These are phyloP conservation scores for Nesometra sesokonis DNA, from an alignment of 35 echinoderm and acorn worm species.

Conservation along the genomic window DNA sequence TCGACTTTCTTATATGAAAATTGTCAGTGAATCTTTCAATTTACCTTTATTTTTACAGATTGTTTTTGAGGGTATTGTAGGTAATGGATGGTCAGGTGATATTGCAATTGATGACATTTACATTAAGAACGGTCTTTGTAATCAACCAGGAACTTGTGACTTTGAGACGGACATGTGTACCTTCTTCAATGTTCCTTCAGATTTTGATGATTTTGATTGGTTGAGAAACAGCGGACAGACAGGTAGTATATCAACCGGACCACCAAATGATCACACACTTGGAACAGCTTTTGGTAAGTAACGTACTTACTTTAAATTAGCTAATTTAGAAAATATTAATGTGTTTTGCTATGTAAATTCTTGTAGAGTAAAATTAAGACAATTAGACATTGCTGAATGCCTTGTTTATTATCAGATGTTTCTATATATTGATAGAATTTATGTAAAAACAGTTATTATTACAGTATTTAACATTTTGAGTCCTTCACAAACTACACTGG, in stretches of 20 bases:
- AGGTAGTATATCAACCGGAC: constrained; percentile 25
- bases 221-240: constrained; percentile 12
- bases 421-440: too few species aligned
- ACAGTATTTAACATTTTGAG: too few species aligned
- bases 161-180: constrained; percentile 81
- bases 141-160: constrained; percentile 35
- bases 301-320: too few species aligned
- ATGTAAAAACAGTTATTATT: too few species aligned
- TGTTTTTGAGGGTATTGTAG: constrained; percentile 29
- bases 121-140: constrained; percentile 19
- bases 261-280: constrained; percentile 58
- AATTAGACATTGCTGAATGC: too few species aligned
- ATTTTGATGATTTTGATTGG: constrained; percentile 44
- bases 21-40: too few species aligned
- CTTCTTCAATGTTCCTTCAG: constrained; percentile 41
- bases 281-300: constrained; percentile 42
- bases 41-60: constrained; percentile 3
- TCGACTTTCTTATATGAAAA: too few species aligned
- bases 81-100: constrained; percentile 13
- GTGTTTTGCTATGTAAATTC: too few species aligned
- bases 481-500: too few species aligned
- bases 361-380: too few species aligned
- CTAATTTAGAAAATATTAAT: too few species aligned
- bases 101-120: constrained; percentile 73
- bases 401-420: too few species aligned